A percentile compares a stretch with the other conserved stretches of the same genome.
Conservation (phyloP, 2,888 invertebrate species). For the Acanthosoma haemorrhoidale region DNA sequence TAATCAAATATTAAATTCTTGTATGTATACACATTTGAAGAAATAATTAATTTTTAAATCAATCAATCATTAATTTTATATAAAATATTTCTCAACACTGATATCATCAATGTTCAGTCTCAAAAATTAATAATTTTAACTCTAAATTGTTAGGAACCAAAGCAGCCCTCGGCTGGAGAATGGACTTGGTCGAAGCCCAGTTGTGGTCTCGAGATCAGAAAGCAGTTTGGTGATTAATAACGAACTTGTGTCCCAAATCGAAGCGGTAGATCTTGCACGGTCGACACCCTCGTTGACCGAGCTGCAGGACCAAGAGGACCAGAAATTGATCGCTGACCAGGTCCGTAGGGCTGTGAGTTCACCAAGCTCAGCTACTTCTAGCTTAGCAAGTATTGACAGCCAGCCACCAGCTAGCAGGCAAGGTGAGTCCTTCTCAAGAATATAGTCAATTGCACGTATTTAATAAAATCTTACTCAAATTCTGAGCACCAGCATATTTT, state of each 20-base stretch:
- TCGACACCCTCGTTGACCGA: not conserved
- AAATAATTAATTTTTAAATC: too few relatives aligned
- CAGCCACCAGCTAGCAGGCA: conserved; percentile 9
- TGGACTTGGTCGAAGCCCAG: not conserved
- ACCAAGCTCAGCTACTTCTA: conserved; percentile 27
- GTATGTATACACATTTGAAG: too few relatives aligned
- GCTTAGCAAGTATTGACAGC: conserved; percentile 33
- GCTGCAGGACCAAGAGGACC: not conserved
- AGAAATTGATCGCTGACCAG: not conserved
- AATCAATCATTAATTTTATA: too few relatives aligned
- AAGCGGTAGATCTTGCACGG: not conserved
- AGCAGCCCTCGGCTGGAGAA: conserved; percentile 10
- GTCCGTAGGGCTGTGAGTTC: not conserved
- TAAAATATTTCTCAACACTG: too few relatives aligned
- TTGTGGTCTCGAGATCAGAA: conserved; percentile 11
- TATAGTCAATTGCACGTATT: too few relatives aligned
- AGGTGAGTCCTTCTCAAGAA: not conserved
- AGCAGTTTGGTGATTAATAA: conserved; percentile 3
- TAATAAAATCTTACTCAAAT: too few relatives aligned
- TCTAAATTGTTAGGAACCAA: not conserved
- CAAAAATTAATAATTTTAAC: too few relatives aligned
- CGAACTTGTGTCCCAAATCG: not conserved
- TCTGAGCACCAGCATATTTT: too few relatives aligned
- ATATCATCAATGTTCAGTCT: too few relatives aligned
- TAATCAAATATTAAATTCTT: too few relatives aligned